Evolutionary conservation across 2,888 invertebrate species (phyloP).

Genomic region (Agriotes lineatus): DNA sequence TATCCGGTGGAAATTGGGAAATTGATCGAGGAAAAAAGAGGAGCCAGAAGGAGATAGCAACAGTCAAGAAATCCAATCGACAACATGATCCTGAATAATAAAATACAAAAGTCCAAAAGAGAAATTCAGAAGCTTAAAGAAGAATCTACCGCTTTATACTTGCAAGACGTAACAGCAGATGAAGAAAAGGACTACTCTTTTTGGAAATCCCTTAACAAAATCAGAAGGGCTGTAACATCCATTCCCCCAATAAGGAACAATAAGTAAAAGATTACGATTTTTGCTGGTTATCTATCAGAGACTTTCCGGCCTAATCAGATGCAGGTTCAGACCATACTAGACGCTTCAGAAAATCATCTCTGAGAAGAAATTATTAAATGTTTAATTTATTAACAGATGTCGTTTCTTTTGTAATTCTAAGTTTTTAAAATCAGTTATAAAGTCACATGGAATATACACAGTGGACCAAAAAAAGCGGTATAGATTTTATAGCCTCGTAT

Average conservation of each 20-base stretch:
- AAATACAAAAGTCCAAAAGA: constrained; percentile 14
- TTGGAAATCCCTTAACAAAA: constrained; percentile 13
- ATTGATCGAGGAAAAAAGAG: not conserved
- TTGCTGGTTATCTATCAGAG: constrained; percentile 42
- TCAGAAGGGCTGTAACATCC: constrained; percentile 16
- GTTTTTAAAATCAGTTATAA: too few relatives aligned
- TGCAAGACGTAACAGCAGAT: too few relatives aligned
- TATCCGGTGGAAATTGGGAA: not conserved
- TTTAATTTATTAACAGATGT: too few relatives aligned
- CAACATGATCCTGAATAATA: constrained; percentile 16
- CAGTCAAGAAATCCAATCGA: not conserved
- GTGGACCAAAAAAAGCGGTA: too few relatives aligned
- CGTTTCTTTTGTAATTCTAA: too few relatives aligned
- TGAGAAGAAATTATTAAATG: too few relatives aligned
- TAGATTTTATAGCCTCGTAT: too few relatives aligned
- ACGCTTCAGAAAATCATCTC: not conserved
- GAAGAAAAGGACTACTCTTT: constrained; percentile 5
- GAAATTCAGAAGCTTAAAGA: constrained; percentile 22
- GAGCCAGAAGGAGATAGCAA: not conserved
- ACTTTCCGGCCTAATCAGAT: not conserved
- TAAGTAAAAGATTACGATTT: constrained; percentile 45
- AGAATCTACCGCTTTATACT: too few relatives aligned
- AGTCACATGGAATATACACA: too few relatives aligned
- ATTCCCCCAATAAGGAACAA: constrained; percentile 42
- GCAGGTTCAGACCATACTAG: not conserved